Evolutionary conservation across 2,113 vertebrate genomes (phyloP), one percentile per base, ranked within the genome.

Genomic region (Cololabis saira): DNA sequence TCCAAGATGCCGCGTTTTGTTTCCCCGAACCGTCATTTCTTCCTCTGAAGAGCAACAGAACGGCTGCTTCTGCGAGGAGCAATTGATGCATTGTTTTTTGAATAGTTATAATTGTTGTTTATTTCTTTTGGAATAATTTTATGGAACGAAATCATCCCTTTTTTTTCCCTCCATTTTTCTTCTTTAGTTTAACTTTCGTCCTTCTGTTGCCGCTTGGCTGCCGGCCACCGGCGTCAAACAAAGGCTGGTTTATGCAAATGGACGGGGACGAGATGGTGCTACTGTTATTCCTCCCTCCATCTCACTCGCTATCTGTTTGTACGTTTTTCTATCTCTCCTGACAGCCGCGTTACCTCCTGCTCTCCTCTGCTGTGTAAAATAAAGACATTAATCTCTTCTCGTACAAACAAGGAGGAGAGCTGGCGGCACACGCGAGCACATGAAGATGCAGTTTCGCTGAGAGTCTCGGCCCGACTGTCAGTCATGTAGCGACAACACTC

Each of bases 241-340:
- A 93, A 94, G 91, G 85, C 91, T 90, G 92, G 81, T 92, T 93
- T 91, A 92, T 93, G 91, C 92, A 93, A 93, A 93, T 93, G 88
- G 87, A 52, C 84, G 74, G 80, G 75, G 77, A 86, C 83, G 82
- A 84, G 86, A 85, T 78, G 89, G 83, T 86, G 83, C 86, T 76
- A 83, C 68, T 84, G 72, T 75, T 81, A 56, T 80, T 61, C 74
- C 61, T 71, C 76, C 68, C 66, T 57, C 61, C 57, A 12, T 71
- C 48, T 59, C 59, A 52, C 56, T 44, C 63, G 66, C 69, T 84
- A 51, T 83, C 70, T 73, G 16, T 76, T 67, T 76, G 68, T 78
- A 67, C 66, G 67, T 81, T 81, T 50, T 80, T 88, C 79, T 77
- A 62, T 85, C 87, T 63, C 63, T 59, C 61, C 19, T 75, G 73